Conservation (phyloP, 2,113 vertebrate species). For the Ceyx cyanopectus region DNA sequence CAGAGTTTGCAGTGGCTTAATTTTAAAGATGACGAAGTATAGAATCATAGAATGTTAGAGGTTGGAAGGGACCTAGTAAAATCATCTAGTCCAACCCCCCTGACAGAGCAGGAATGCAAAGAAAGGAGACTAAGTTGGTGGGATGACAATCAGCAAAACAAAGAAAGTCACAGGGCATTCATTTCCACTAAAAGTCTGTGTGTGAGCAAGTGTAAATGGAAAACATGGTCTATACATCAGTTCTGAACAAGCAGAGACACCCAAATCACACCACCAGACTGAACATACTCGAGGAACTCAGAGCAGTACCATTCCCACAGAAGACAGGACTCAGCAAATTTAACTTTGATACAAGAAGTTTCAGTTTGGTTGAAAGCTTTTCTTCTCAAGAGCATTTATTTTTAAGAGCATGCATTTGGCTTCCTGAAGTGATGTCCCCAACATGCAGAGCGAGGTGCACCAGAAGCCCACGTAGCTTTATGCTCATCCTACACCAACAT, state of each 20-base stretch:
- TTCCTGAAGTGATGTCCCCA: neutral
- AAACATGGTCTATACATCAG: neutral
- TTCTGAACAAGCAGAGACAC: neutral
- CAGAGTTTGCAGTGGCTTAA: neutral
- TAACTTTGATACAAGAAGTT: neutral
- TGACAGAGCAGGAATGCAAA: no score
- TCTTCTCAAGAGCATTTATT: neutral
- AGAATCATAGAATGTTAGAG: no score
- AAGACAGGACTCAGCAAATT: neutral
- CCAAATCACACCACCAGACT: neutral
- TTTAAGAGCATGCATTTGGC: neutral
- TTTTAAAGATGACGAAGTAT: neutral
- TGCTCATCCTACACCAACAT: fast-evolving
- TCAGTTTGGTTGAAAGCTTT: neutral
- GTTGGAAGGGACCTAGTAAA: no score
- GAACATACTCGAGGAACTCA: neutral
- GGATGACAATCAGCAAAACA: neutral
- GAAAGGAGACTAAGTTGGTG: no score
- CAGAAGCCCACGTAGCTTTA: neutral
- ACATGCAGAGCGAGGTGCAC: neutral
- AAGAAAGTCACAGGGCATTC: neutral
- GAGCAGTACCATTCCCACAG: neutral
- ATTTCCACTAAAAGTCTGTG: neutral
- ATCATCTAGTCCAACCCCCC: no score
- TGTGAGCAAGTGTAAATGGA: neutral